A percentile compares a stretch with the other conserved stretches of the same genome.
These are phyloP conservation scores for Brachymystax lenok DNA, from an alignment of 2,797 vertebrate genomes.

Conservation along the genomic window DNA sequence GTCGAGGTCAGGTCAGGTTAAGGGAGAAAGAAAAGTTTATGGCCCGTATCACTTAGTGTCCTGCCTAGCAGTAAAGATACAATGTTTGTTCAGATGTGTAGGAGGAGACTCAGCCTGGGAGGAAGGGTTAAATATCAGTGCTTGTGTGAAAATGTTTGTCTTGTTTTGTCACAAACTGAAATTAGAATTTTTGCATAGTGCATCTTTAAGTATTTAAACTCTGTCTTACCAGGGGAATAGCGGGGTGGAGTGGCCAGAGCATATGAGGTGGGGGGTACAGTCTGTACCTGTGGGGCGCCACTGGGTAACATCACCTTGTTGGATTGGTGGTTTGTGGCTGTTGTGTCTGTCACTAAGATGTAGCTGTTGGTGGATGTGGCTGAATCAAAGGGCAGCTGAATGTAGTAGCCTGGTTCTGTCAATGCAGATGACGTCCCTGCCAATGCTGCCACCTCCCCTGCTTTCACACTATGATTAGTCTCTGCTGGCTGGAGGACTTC, in stretches of 20 bases:
- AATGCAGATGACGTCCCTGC: slow-evolving; percentile 45
- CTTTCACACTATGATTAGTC: slow-evolving; percentile 69
- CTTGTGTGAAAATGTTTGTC: too few species aligned
- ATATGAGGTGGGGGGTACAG: slow-evolving; percentile 68
- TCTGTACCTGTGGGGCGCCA: slow-evolving; percentile 70
- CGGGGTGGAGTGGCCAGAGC: slow-evolving; percentile 79
- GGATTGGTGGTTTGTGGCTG: slow-evolving; percentile 72
- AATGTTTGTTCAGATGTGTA: too few species aligned
- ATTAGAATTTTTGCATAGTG: too few species aligned
- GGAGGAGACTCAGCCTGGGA: too few species aligned
- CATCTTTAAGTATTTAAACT: too few species aligned
- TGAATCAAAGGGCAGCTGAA: slow-evolving; percentile 83
- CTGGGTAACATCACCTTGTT: slow-evolving; percentile 82
- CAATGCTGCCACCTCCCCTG: slow-evolving; percentile 61
- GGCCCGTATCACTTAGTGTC: too few species aligned
- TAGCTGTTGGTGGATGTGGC: slow-evolving; percentile 80
- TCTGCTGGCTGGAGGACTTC: slow-evolving; percentile 64
- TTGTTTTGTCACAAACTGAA: too few species aligned
- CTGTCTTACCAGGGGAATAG: slow-evolving; percentile 81
- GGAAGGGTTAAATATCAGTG: too few species aligned
- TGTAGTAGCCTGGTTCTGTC: slow-evolving; percentile 72
- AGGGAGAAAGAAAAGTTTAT: too few species aligned
- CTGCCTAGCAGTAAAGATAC: too few species aligned
- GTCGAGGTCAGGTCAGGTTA: too few species aligned
- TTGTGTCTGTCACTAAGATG: slow-evolving; percentile 83